Evolutionary conservation across 1,140 invertebrate species (phyloP).

Genomic region (Ruditapes philippinarum): DNA sequence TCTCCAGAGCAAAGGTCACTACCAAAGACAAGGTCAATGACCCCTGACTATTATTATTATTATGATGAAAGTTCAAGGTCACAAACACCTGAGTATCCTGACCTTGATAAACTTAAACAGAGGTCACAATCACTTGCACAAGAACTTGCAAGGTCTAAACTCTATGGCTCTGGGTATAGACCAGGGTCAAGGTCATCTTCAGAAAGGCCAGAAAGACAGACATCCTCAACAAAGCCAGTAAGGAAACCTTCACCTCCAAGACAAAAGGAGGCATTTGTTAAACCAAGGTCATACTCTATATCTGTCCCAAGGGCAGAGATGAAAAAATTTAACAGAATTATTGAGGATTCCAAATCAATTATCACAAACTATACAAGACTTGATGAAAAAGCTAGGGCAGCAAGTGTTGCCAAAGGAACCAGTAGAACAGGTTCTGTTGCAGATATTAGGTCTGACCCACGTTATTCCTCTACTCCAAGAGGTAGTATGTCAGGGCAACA

Average conservation of each 20-base stretch:
- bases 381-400: slow-evolving; percentile 21
- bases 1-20: slow-evolving; percentile 15
- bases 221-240: neutral
- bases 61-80: slow-evolving; percentile 27
- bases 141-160: neutral
- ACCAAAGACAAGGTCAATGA: slow-evolving; percentile 43
- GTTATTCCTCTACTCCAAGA: slow-evolving; percentile 6
- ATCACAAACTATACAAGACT: slow-evolving; percentile 38
- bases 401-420: neutral
- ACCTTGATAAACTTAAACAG: neutral
- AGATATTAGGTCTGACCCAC: slow-evolving; percentile 17
- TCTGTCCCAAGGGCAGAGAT: slow-evolving; percentile 40
- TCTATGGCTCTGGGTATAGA: slow-evolving; percentile 1
- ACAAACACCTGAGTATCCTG: slow-evolving; percentile 8
- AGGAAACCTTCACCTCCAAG: slow-evolving; percentile 17
- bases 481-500: neutral
- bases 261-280: neutral
- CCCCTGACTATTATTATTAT: slow-evolving; percentile 35
- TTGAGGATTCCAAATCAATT: slow-evolving; percentile 47
- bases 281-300: slow-evolving; percentile 57
- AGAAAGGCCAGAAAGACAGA: neutral
- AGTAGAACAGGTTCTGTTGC: neutral
- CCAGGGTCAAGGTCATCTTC: neutral
- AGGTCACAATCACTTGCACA: neutral
- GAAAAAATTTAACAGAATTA: slow-evolving; percentile 37